Percentiles rank a stretch among this genome's conserved stretches.
Conservation (phyloP, 2,113 vertebrate species). For the Solea senegalensis region DNA sequence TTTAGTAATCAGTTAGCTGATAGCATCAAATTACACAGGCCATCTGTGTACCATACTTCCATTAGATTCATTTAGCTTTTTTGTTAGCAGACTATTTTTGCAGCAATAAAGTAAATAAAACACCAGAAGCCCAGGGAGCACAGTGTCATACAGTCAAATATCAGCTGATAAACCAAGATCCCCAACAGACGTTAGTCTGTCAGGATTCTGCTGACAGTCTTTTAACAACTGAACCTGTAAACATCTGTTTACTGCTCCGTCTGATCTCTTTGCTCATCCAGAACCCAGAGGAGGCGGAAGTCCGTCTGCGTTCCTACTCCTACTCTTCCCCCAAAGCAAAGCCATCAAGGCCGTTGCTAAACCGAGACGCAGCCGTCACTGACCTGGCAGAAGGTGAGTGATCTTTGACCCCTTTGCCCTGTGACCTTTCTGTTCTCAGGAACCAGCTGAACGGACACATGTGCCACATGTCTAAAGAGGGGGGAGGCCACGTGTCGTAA, state of each 20-base stretch:
- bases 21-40: no score
- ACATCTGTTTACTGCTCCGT: background rate
- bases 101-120: background rate
- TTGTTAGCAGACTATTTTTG: no score
- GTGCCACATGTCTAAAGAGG: slow-evolving; percentile 41
- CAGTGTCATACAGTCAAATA: background rate
- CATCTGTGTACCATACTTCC: no score
- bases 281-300: slow-evolving; percentile 81
- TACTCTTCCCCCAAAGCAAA: slow-evolving; percentile 89
- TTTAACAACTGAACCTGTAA: slow-evolving; percentile 2
- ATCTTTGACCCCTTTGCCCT: slow-evolving; percentile 47
- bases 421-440: slow-evolving; percentile 36
- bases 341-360: slow-evolving; percentile 76
- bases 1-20: no score
- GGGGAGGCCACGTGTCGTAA: slow-evolving; percentile 40
- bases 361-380: slow-evolving; percentile 76
- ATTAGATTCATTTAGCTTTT: no score
- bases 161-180: slow-evolving; percentile 4
- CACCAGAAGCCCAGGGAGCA: background rate
- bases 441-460: slow-evolving; percentile 55
- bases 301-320: slow-evolving; percentile 92
- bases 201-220: background rate
- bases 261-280: slow-evolving; percentile 50
- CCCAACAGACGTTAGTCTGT: slow-evolving; percentile 11
- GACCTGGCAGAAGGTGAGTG: slow-evolving; percentile 86